phyloP scores from a whole-genome alignment of 1,140 invertebrate species.

The Dinothrombium tinctorium region DNA sequence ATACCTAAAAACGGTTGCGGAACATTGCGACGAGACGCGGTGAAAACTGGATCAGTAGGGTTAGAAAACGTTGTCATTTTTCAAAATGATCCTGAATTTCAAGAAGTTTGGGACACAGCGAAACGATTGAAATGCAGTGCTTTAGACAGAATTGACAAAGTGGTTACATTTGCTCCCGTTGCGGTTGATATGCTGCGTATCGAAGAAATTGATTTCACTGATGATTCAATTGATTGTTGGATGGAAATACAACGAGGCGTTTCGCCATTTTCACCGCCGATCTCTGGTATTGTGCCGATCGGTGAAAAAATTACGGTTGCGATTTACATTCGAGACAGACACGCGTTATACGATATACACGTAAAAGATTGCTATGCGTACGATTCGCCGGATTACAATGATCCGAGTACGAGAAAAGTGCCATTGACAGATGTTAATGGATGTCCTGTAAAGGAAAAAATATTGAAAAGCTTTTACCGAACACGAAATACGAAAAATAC shows the following conservation, averaged over 20 bases:
- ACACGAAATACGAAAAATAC: slow-evolving; percentile 34
- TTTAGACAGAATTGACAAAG: too few species aligned
- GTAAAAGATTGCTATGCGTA: slow-evolving; percentile 44
- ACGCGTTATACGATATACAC: slow-evolving; percentile 39
- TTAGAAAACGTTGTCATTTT: slow-evolving; percentile 83
- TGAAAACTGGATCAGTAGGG: slow-evolving; percentile 44
- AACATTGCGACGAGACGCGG: too few species aligned
- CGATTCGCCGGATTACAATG: slow-evolving; percentile 31
- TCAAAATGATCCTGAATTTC: slow-evolving; percentile 76
- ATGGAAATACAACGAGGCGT: slow-evolving; percentile 52
- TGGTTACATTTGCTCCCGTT: slow-evolving; percentile 22
- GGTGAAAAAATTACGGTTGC: slow-evolving; percentile 58
- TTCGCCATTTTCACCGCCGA: slow-evolving; percentile 40
- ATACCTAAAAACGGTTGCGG: slow-evolving; percentile 5
- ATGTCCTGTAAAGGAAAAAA: slow-evolving; percentile 51
- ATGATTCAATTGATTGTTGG: slow-evolving; percentile 50
- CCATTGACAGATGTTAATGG: slow-evolving; percentile 41
- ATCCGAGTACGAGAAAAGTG: slow-evolving; percentile 30
- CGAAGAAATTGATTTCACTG: slow-evolving; percentile 53
- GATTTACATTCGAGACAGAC: slow-evolving; percentile 47
- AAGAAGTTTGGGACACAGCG: slow-evolving; percentile 49
- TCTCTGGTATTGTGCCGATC: slow-evolving; percentile 51
- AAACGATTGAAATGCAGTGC: too few species aligned
- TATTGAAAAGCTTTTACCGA: slow-evolving; percentile 56
- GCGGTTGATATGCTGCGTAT: slow-evolving; percentile 53